phyloP scores from a whole-genome alignment of 2,113 vertebrate species.

The Chionis minor region DNA sequence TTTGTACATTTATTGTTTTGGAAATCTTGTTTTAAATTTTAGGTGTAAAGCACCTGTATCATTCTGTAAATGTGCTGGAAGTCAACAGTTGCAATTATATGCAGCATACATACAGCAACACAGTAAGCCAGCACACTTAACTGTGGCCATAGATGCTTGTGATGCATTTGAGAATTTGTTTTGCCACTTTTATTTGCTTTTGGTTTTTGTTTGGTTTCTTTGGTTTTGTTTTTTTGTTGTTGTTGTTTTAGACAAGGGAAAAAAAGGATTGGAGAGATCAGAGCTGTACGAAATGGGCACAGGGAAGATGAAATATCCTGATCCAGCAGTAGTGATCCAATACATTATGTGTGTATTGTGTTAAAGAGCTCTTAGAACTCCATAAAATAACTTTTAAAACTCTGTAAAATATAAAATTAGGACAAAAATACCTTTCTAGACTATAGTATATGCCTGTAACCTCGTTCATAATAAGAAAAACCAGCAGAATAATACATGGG shows the following conservation, averaged over 20 bases:
- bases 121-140: accelerated
- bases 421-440: background rate
- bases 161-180: background rate
- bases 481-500: background rate
- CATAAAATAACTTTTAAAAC: background rate
- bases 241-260: background rate
- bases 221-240: background rate
- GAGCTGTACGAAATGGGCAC: background rate
- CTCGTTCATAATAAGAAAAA: background rate
- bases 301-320: background rate
- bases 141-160: background rate
- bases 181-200: background rate
- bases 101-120: too few relatives aligned
- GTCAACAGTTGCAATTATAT: background rate
- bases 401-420: background rate
- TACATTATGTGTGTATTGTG: background rate
- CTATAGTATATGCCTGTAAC: background rate
- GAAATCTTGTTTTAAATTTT: background rate
- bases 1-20: background rate
- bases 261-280: background rate
- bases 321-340: background rate
- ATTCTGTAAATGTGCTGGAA: background rate
- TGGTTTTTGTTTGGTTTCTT: too few relatives aligned
- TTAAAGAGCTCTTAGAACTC: background rate
- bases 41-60: accelerated